Base-by-base conservation (phyloP, 2,888 invertebrate genomes). In the Drosophila cognata region DNA sequence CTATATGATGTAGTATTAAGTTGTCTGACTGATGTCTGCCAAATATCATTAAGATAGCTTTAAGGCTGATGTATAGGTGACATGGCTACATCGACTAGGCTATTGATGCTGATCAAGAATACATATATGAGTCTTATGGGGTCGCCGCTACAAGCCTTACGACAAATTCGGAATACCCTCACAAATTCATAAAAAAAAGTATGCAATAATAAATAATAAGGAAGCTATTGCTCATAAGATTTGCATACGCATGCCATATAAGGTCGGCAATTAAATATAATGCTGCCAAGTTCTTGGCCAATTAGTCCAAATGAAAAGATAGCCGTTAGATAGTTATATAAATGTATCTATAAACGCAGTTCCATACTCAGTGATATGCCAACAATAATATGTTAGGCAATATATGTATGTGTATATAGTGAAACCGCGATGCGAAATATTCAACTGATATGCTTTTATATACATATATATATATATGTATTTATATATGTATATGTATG, bases 261-360 rank as follows among this genome's bases (percentile, higher is more conserved):
- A 25, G 46, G 25, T 4, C 8, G 8, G 46, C 7, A 25, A 46
- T 46, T 16, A 28, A 46, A 46, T 46, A 5, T 50, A 11, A 18
- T 50, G 10, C 11, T n/a, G 55, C 25, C 25, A n/a, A 28, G 55
- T 57, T 35, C 53, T 60, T 31, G 21, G 56, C 18, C 60, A 77
- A 77, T 77, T 77, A 77, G 71, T 51, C 72, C 73, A 77, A 71
- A 64, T 59, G 53, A 31, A n/a, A 52, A 51, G 51, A 16, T 55
- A 41, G 48, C 62, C 55, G 62, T 80, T 67, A 43, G 53, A 31
- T 57, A 55, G 55, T 46, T 58, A 31, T 33, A 33, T 33, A 11
- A 33, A 33, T 25, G 31, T 25, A 6, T 25, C 36, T 38, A 53
- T 16, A 31, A 62, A 25, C 29, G 5, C 29, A 5, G 10, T 18